Conservation (phyloP, 1,140 invertebrate genomes). For the Euglossa dilemma region DNA sequence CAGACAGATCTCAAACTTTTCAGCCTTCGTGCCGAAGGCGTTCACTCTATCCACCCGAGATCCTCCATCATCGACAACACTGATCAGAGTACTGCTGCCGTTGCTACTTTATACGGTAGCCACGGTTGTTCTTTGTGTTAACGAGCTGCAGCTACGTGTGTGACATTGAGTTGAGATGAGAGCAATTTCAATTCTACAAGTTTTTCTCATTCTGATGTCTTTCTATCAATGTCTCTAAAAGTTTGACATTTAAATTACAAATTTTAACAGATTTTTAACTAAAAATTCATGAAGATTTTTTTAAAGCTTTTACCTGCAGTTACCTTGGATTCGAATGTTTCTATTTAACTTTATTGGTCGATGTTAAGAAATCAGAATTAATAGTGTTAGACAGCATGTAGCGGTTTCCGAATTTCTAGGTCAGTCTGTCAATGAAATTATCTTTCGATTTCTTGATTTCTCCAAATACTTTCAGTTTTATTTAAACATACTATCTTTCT, state of each 20-base stretch:
- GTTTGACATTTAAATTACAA: too few species aligned
- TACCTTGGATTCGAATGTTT: background rate
- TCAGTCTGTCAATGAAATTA: too few species aligned
- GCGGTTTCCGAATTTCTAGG: background rate
- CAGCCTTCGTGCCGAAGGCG: conserved; percentile 20
- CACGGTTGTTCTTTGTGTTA: conserved; percentile 1
- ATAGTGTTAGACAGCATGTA: background rate
- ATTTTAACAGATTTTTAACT: too few species aligned
- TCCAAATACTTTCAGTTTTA: too few species aligned
- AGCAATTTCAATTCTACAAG: background rate
- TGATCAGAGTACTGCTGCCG: conserved; percentile 14
- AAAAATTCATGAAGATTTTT: background rate
- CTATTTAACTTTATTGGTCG: background rate
- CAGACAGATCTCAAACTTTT: conserved; percentile 10
- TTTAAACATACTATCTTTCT: too few species aligned
- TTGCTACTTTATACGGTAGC: conserved; percentile 13
- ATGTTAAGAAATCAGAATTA: background rate
- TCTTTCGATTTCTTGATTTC: too few species aligned
- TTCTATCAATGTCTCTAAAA: too few species aligned
- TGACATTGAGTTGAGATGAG: background rate
- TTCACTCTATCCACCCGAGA: background rate
- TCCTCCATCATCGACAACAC: conserved; percentile 24
- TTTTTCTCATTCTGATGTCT: background rate
- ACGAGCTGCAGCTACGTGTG: conserved; percentile 24
- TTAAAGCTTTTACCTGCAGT: accelerated